Percentiles rank a stretch among this genome's conserved stretches.
These are phyloP conservation scores for Caenorhabditis inopinata DNA, from an alignment of 1,140 invertebrate species.

Conservation along the genomic window DNA sequence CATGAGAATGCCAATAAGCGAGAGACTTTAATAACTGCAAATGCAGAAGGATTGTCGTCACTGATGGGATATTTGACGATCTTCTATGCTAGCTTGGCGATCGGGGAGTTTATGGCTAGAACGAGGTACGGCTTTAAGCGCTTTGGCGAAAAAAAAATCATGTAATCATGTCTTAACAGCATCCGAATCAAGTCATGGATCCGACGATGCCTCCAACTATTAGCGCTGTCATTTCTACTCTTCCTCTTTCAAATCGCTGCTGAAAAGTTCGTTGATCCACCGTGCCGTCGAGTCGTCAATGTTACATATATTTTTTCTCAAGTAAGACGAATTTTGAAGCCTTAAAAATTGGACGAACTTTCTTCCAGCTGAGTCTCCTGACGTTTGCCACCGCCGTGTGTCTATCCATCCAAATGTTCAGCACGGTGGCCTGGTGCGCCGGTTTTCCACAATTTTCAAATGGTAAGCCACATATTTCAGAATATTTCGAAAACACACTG, in stretches of 20 bases:
- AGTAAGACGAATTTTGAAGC: no score
- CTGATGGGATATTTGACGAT: constrained; percentile 79
- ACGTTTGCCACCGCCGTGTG: not conserved
- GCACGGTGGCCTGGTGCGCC: constrained; percentile 19
- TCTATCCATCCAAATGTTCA: constrained; percentile 32
- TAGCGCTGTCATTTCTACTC: not conserved
- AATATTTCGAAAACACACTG: no score
- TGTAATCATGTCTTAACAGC: constrained; percentile 20
- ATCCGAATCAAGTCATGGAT: constrained; percentile 40
- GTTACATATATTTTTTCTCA: constrained; percentile 38
- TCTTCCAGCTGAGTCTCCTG: constrained; percentile 18
- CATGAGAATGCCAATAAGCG: constrained; percentile 62
- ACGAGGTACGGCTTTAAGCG: no score
- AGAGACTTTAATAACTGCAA: constrained; percentile 76
- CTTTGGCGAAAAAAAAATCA: not conserved
- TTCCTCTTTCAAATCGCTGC: constrained; percentile 22
- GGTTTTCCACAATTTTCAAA: constrained; percentile 17
- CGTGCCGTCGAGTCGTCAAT: constrained; percentile 36
- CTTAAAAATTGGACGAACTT: no score
- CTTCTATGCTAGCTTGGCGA: constrained; percentile 68
- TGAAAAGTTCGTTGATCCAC: constrained; percentile 22
- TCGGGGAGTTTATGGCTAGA: constrained; percentile 22
- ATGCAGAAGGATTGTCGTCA: constrained; percentile 84
- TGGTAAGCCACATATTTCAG: no score
- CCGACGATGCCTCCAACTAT: constrained; percentile 1